phyloP scores from a whole-genome alignment of 2,888 invertebrate species.

The Sericinus montela region DNA sequence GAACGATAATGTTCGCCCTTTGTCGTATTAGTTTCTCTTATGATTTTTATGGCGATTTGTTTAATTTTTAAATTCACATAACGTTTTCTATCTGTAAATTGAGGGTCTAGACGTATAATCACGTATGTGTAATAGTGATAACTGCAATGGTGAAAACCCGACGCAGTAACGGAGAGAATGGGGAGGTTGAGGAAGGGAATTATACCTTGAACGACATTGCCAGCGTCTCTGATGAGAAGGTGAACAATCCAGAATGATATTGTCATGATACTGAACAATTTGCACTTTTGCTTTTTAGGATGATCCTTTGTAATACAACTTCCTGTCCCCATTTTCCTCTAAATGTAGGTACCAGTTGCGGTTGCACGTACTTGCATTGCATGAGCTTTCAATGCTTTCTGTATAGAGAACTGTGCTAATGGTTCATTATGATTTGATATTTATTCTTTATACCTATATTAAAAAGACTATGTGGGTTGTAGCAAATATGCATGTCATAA shows the following conservation, averaged over 20 bases:
- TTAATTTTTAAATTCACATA: slow-evolving; percentile 43
- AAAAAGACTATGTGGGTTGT: no score
- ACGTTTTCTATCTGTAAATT: slow-evolving; percentile 41
- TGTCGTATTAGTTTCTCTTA: slow-evolving; percentile 54
- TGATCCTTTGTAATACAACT: slow-evolving; percentile 40
- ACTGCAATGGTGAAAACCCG: slow-evolving; percentile 78
- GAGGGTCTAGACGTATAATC: slow-evolving; percentile 51
- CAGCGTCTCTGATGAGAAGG: slow-evolving; percentile 74
- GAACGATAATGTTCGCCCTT: slow-evolving; percentile 63
- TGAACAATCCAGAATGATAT: slow-evolving; percentile 54
- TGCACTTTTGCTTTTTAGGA: slow-evolving; percentile 43
- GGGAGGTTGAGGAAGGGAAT: slow-evolving; percentile 73
- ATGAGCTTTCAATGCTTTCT: slow-evolving; percentile 45
- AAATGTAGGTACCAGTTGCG: slow-evolving; percentile 30
- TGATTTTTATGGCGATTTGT: slow-evolving; percentile 38
- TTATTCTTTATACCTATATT: no score
- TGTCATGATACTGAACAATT: slow-evolving; percentile 38
- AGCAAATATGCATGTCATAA: no score
- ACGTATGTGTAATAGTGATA: slow-evolving; percentile 39
- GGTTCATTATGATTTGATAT: neutral
- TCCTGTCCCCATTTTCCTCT: slow-evolving; percentile 53
- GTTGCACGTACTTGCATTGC: slow-evolving; percentile 48
- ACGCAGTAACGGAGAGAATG: slow-evolving; percentile 76
- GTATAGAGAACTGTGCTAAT: slow-evolving; percentile 1
- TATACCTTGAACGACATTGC: slow-evolving; percentile 68